Conservation (phyloP, 2,113 vertebrate genomes). For the Aphyosemion australe region DNA sequence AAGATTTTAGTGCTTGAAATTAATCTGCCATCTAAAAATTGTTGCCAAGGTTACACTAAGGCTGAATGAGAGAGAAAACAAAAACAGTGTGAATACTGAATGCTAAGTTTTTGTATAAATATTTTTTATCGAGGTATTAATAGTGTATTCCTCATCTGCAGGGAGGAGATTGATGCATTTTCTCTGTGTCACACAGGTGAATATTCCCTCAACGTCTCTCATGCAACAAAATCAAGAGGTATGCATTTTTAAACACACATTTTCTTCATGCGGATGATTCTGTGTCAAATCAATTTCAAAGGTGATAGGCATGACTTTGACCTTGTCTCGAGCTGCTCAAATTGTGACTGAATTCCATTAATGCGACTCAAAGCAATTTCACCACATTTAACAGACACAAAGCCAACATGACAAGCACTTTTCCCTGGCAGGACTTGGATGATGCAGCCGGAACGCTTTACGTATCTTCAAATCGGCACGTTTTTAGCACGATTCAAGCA, state of each 20-base stretch:
- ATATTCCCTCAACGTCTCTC: constrained; percentile 38
- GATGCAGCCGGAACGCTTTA: constrained; percentile 32
- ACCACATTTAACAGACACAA: constrained; percentile 54
- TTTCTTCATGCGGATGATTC: constrained; percentile 48
- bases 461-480: constrained; percentile 20
- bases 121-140: constrained; percentile 9
- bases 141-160: background rate
- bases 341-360: constrained; percentile 58
- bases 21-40: background rate
- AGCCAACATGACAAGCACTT: constrained; percentile 38
- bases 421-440: constrained; percentile 9
- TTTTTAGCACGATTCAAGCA: constrained; percentile 20
- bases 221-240: constrained; percentile 51
- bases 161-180: constrained; percentile 17
- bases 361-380: constrained; percentile 60
- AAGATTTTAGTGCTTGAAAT: background rate
- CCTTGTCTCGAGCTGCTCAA: constrained; percentile 55
- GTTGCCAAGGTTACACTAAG: background rate
- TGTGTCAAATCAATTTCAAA: constrained; percentile 75
- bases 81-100: background rate
- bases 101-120: background rate
- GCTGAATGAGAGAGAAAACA: background rate
- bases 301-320: constrained; percentile 56
- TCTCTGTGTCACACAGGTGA: constrained; percentile 27
- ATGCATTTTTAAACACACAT: constrained; percentile 67